phyloP scores from a whole-genome alignment of 2,797 vertebrate species.

The Dromococcyx pavoninus region DNA sequence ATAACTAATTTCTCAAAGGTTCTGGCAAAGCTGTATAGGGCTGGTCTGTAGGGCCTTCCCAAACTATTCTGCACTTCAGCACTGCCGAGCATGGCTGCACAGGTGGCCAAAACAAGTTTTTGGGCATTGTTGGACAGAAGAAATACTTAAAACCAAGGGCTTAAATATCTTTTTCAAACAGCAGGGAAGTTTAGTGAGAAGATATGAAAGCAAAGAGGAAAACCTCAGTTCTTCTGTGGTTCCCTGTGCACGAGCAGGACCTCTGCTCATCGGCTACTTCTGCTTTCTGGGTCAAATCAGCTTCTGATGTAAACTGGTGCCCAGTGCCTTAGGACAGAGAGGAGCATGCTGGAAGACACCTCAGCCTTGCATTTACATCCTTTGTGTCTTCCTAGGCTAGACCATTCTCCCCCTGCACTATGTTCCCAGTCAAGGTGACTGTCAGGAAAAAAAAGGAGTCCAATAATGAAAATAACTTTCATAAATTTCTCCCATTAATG shows the following conservation, averaged over 20 bases:
- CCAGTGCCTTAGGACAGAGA: background rate
- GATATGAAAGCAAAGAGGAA: background rate
- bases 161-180: background rate
- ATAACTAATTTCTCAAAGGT: background rate
- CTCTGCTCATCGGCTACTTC: background rate
- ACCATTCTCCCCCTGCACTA: background rate
- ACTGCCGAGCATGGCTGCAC: background rate
- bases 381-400: background rate
- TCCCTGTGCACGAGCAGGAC: background rate
- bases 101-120: background rate
- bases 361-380: background rate
- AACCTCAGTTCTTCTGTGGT: background rate
- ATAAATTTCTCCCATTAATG: background rate
- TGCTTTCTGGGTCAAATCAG: background rate
- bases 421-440: background rate
- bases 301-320: background rate
- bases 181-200: background rate
- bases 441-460: background rate
- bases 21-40: background rate
- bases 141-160: background rate
- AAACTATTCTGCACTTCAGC: background rate
- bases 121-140: background rate
- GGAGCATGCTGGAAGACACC: background rate
- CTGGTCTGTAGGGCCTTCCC: background rate
- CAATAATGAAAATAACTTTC: background rate